phyloP scores from a whole-genome alignment of 2,888 invertebrate genomes.

The Polietes domitor region DNA sequence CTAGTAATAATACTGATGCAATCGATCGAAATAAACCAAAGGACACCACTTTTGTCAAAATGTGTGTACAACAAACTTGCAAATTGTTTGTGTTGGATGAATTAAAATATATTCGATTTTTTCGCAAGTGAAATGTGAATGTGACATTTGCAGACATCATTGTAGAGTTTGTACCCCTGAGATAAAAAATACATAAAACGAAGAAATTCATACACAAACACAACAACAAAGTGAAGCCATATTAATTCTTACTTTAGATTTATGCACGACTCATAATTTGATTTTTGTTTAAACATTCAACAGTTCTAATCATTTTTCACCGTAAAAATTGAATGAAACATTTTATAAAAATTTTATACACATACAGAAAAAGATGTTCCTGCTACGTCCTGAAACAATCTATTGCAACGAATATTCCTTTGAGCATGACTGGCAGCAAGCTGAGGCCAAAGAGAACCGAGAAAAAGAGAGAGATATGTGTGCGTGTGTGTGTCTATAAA shows the following conservation, averaged over 20 bases:
- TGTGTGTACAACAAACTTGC: slow-evolving; percentile 17
- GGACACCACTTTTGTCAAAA: background rate
- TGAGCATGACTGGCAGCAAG: slow-evolving; percentile 61
- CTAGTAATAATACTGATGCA: background rate
- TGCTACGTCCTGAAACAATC: slow-evolving; percentile 30
- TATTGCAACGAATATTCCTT: slow-evolving; percentile 46
- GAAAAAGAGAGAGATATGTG: slow-evolving; percentile 13
- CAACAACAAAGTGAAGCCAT: slow-evolving; percentile 39
- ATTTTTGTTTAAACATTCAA: slow-evolving; percentile 45
- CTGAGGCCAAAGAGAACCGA: background rate
- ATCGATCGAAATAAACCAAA: background rate
- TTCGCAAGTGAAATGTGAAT: slow-evolving; percentile 17
- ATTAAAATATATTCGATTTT: slow-evolving; percentile 30
- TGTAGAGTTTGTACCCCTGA: slow-evolving; percentile 63
- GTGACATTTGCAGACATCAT: slow-evolving; percentile 57
- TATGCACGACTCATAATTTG: slow-evolving; percentile 36
- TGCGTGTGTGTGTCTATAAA: slow-evolving; percentile 1
- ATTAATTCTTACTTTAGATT: slow-evolving; percentile 22
- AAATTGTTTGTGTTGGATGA: background rate
- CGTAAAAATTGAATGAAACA: slow-evolving; percentile 23
- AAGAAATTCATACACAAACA: slow-evolving; percentile 13
- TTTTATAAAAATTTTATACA: slow-evolving; percentile 49
- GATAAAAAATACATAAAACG: slow-evolving; percentile 37
- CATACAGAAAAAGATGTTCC: slow-evolving; percentile 62
- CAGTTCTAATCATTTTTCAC: slow-evolving; percentile 42